Conservation (phyloP, 1,140 invertebrate genomes). For the Hesperophylax magnus region DNA sequence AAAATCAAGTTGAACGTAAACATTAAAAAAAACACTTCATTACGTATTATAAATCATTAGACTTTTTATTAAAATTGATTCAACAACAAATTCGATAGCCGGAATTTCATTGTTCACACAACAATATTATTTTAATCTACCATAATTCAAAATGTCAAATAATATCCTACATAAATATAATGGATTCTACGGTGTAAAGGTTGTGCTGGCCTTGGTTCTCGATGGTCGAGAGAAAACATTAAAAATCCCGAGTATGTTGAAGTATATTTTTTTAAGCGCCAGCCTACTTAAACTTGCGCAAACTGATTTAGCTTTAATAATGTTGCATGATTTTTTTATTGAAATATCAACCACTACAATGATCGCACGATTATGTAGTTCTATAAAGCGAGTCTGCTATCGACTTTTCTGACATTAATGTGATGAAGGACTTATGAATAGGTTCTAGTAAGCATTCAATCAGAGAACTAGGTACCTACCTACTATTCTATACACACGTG, state of each 20-base stretch:
- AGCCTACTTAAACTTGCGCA: slow-evolving; percentile 31
- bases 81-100: too few species aligned
- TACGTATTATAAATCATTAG: background rate
- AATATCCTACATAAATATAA: background rate
- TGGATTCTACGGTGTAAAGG: slow-evolving; percentile 14
- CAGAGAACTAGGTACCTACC: too few species aligned
- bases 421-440: slow-evolving; percentile 7
- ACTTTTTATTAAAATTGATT: too few species aligned
- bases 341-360: slow-evolving; percentile 32
- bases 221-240: background rate
- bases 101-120: too few species aligned
- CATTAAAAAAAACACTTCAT: background rate
- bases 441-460: background rate
- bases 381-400: slow-evolving; percentile 10
- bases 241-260: background rate
- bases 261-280: slow-evolving; percentile 21
- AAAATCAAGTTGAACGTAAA: too few species aligned
- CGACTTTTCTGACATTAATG: slow-evolving; percentile 20
- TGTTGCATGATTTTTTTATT: slow-evolving; percentile 16
- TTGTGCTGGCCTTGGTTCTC: slow-evolving; percentile 20
- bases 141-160: slow-evolving; percentile 15
- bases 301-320: slow-evolving; percentile 15
- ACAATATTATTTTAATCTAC: background rate
- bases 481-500: too few species aligned
- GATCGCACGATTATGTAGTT: background rate